phyloP scores from a whole-genome alignment of 2,113 vertebrate genomes.

The Oncorhynchus mykiss region DNA sequence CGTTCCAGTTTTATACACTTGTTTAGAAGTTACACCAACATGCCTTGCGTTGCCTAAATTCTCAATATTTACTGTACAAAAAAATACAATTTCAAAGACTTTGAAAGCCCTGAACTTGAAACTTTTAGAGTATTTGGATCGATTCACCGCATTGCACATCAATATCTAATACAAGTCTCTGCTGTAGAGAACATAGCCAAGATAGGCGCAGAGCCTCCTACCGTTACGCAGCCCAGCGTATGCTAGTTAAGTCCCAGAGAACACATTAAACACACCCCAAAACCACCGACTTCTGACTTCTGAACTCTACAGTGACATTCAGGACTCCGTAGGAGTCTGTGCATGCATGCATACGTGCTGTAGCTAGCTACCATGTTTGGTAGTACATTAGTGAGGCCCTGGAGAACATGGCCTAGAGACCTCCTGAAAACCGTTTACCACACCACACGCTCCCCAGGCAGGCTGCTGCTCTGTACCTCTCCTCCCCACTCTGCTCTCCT shows the following conservation, averaged over 20 bases:
- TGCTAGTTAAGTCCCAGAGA: constrained; percentile 35
- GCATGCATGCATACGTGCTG: constrained; percentile 7
- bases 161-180: constrained; percentile 13
- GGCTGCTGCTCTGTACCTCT: constrained; percentile 23
- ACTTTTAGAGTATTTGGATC: not conserved
- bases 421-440: constrained; percentile 37
- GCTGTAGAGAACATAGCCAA: constrained; percentile 1
- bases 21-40: no score
- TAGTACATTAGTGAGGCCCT: constrained; percentile 14
- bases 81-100: no score
- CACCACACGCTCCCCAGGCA: not conserved
- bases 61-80: no score
- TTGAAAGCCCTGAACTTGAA: no score
- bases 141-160: constrained; percentile 25
- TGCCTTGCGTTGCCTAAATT: no score
- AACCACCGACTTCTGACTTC: constrained; percentile 38
- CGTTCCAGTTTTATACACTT: constrained; percentile 1
- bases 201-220: constrained; percentile 27
- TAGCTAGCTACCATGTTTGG: constrained; percentile 19
- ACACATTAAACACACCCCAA: constrained; percentile 37
- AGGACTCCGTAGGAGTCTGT: not conserved
- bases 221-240: constrained; percentile 30
- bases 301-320: constrained; percentile 34
- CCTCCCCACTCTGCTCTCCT: constrained; percentile 48
- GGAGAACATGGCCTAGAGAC: constrained; percentile 21